Conservation (phyloP, 2,797 vertebrate species). For the Kryptopterus vitreolus region DNA sequence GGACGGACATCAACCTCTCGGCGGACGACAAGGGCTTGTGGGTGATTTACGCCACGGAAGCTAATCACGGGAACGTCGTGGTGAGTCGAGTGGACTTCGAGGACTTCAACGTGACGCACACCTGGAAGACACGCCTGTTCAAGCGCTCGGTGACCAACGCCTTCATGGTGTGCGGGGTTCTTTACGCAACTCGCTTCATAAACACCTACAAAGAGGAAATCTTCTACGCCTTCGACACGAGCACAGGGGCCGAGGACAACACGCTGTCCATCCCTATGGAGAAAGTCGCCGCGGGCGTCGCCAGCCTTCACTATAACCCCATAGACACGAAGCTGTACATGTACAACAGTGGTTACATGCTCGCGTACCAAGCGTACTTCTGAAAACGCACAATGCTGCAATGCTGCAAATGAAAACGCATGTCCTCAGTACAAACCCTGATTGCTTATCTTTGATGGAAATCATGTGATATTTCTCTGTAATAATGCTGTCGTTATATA, state of each 20-base stretch:
- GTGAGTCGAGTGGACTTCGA: constrained; percentile 62
- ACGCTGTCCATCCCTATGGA: constrained; percentile 62
- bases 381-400: no score
- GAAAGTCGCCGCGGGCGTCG: constrained; percentile 66
- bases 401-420: no score
- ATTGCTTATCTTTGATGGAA: background rate
- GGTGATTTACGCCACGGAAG: constrained; percentile 68
- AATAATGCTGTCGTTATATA: background rate
- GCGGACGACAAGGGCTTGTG: constrained; percentile 69
- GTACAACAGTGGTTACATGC: constrained; percentile 72
- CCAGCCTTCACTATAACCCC: constrained; percentile 75
- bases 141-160: constrained; percentile 71
- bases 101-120: constrained; percentile 65
- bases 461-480: background rate
- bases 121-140: constrained; percentile 72
- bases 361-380: constrained; percentile 66
- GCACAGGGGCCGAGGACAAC: constrained; percentile 67
- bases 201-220: constrained; percentile 67
- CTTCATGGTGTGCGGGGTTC: constrained; percentile 73
- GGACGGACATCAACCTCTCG: constrained; percentile 70
- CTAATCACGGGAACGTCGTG: constrained; percentile 73
- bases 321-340: constrained; percentile 66
- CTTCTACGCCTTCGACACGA: constrained; percentile 74
- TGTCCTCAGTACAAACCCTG: background rate
- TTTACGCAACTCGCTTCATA: constrained; percentile 70